phyloP scores from a whole-genome alignment of 2,888 invertebrate genomes.

The Omphaloscelis lunosa region DNA sequence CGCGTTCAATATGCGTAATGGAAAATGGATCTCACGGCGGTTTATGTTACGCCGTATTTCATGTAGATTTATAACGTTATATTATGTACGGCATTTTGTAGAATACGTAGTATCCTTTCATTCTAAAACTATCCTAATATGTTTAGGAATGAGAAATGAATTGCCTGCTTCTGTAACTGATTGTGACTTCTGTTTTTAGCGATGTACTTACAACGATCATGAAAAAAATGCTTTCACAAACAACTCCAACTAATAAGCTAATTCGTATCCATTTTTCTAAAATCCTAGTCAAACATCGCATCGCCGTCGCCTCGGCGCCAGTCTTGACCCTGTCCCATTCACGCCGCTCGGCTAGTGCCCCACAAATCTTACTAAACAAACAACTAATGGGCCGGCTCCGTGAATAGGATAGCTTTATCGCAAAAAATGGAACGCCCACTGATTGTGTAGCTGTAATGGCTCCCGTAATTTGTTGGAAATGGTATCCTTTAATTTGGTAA shows the following conservation, averaged over 20 bases:
- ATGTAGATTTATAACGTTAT: not conserved
- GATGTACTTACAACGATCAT: not conserved
- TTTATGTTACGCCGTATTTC: conserved; percentile 9
- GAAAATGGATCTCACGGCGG: conserved; percentile 17
- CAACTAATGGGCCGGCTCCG: conserved; percentile 64
- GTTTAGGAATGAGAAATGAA: not conserved
- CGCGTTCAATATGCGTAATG: no score
- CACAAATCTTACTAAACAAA: conserved; percentile 74
- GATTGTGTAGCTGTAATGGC: conserved; percentile 58
- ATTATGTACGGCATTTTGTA: not conserved
- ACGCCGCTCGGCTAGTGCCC: conserved; percentile 46
- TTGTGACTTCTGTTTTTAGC: not conserved
- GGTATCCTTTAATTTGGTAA: conserved; percentile 10
- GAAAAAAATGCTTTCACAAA: no score
- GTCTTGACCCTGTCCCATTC: conserved; percentile 62
- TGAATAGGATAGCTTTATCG: conserved; percentile 63
- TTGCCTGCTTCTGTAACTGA: not conserved
- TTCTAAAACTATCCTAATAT: not conserved
- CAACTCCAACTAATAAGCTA: no score
- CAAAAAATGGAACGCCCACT: conserved; percentile 52
- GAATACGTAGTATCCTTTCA: not conserved
- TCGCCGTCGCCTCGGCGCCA: conserved; percentile 66
- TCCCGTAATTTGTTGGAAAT: conserved; percentile 47
- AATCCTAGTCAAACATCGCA: conserved; percentile 17
- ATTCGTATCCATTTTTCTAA: conserved; percentile 17